A percentile compares a stretch with the other conserved stretches of the same genome.
These are phyloP conservation scores for Agrotis clavis DNA, from an alignment of 2,888 invertebrate species.

Conservation along the genomic window DNA sequence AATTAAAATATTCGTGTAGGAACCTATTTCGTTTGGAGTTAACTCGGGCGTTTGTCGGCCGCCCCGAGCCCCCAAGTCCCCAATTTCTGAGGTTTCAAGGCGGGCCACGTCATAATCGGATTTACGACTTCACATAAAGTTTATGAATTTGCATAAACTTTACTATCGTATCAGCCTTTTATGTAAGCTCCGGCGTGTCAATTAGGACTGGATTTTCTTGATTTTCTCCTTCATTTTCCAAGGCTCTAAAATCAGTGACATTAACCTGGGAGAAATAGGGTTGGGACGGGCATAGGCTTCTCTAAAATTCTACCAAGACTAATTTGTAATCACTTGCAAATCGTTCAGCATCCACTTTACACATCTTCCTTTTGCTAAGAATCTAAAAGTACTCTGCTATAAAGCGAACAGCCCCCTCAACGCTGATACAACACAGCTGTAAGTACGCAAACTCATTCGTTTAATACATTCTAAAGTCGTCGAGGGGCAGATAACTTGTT, in stretches of 20 bases:
- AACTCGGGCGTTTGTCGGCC: constrained; percentile 68
- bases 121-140: constrained; percentile 77
- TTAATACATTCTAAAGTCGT: constrained; percentile 50
- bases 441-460: constrained; percentile 45
- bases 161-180: constrained; percentile 67
- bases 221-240: constrained; percentile 49
- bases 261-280: background rate
- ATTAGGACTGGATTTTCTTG: constrained; percentile 57
- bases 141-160: constrained; percentile 82
- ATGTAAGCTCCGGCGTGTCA: constrained; percentile 53
- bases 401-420: constrained; percentile 36
- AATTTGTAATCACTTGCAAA: constrained; percentile 2
- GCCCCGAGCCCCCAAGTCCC: constrained; percentile 56
- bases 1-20: constrained; percentile 71
- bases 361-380: constrained; percentile 3
- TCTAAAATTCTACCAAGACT: background rate
- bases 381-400: constrained; percentile 16
- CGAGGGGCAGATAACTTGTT: constrained; percentile 56
- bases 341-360: background rate
- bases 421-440: constrained; percentile 33
- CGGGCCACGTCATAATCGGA: constrained; percentile 76
- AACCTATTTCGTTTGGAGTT: constrained; percentile 65
- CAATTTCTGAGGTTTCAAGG: constrained; percentile 70
- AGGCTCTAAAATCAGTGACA: background rate
- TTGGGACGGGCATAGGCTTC: background rate